Base-by-base conservation (phyloP, 2,797 vertebrate genomes). In the Tapirus indicus region DNA sequence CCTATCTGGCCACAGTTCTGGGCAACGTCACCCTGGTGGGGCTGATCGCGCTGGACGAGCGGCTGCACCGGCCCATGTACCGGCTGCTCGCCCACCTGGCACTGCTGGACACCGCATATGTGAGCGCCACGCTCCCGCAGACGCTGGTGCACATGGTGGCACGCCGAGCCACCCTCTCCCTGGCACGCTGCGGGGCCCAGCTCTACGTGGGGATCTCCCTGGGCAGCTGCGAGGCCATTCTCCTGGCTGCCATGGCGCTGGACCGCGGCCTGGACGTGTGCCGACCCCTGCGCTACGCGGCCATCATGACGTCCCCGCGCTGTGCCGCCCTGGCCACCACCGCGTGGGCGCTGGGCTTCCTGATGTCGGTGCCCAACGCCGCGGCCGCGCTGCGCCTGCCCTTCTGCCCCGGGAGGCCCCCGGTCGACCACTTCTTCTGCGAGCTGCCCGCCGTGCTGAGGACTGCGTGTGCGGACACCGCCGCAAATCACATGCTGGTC, bases 211-310 rank as follows among this genome's bases (percentile, higher is more conserved):
- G 94, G 14, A 74, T 95, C 68, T 94, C 95, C 27, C 68, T 86
- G 77, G 97, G 96, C 66, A 88, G 78, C 78, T 44, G 68, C 3
- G 87, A 97, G 77, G 93, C 72, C 58, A 66, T 94, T 5, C 93
- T 88, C 13, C 54, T 88, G 91, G 87, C 95, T 0, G 58, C 87
- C 20, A 88, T 64, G 96, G 93, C 94, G 20, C 62, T 88, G 38
- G 93, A 88, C 88, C 82, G 95, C 64, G 56, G 56, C 62, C n/a
- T 97, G 77, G 95, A 83, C 0, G 54, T 95, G 71, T 80, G 84
- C 78, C 69, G 4, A 35, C 88, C 79, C 4, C 66, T 92, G 88
- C 69, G 52, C 90, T 87, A 82, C 0, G 52, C 44, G 2, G 18
- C 60, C 6, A 11, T 96, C 41, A 78, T 94, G 80, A 88, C 71